Evolutionary conservation across 2,797 vertebrate species (phyloP).

Genomic region (Cyprinodon diabolis): DNA sequence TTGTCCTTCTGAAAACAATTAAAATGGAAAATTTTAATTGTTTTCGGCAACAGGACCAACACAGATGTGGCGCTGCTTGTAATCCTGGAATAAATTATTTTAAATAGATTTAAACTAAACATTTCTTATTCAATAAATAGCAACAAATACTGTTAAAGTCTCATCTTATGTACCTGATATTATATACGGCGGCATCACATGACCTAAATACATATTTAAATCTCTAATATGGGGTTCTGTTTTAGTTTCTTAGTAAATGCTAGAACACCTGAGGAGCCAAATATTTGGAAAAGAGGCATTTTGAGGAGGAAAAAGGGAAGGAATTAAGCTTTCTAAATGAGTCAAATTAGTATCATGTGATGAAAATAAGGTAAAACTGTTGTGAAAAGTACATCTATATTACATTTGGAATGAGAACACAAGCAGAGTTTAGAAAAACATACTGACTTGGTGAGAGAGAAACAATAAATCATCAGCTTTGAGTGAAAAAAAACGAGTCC

Average conservation of each 20-base stretch:
- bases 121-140: not conserved
- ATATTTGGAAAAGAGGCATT: not conserved
- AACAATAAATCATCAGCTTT: constrained; percentile 19
- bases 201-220: not conserved
- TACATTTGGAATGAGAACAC: constrained; percentile 5
- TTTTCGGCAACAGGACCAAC: not conserved
- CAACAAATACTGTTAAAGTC: not conserved
- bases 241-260: not conserved
- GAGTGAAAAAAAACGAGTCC: constrained; percentile 6
- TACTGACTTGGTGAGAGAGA: constrained; percentile 10
- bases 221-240: not conserved
- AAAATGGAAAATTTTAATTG: not conserved
- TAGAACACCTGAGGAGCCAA: not conserved
- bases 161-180: not conserved
- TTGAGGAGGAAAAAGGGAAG: not conserved
- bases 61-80: not conserved
- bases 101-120: not conserved
- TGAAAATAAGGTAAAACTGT: constrained; percentile 8
- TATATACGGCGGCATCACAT: not conserved
- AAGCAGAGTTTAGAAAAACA: constrained; percentile 5
- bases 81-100: not conserved
- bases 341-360: constrained; percentile 5
- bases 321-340: not conserved
- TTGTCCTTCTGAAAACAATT: not conserved
- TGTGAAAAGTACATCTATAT: not conserved